Evolutionary conservation across 2,888 invertebrate genomes (phyloP).

Genomic region (Drosophila colorata): DNA sequence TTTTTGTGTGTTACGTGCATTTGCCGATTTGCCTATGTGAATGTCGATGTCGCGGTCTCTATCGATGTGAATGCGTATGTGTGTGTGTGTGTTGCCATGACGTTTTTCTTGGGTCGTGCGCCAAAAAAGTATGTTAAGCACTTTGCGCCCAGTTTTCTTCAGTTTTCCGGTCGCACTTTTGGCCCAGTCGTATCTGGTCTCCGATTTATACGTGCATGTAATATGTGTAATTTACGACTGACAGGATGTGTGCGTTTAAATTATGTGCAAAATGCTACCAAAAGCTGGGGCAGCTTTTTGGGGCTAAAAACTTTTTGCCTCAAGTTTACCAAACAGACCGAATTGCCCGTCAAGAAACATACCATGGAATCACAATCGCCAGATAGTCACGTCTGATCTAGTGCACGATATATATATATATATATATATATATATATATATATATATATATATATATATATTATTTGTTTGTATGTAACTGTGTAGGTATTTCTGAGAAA

Average conservation of each 20-base stretch:
- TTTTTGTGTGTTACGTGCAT: conserved; percentile 71
- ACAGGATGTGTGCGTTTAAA: conserved; percentile 75
- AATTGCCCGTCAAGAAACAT: conserved; percentile 3
- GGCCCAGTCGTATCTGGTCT: conserved; percentile 59
- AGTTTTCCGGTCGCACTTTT: conserved; percentile 50
- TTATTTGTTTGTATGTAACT: no score
- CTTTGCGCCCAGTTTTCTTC: conserved; percentile 67
- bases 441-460: not conserved
- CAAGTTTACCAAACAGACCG: conserved; percentile 34
- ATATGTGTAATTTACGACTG: conserved; percentile 79
- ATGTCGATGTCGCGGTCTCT: conserved; percentile 38
- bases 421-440: not conserved
- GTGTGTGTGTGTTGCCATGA: conserved; percentile 21
- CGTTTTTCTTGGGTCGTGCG: conserved; percentile 43
- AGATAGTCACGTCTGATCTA: conserved; percentile 52
- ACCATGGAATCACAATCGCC: conserved; percentile 27
- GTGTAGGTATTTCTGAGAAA: not conserved
- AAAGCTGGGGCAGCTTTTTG: conserved; percentile 44
- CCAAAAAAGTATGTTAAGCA: conserved; percentile 77
- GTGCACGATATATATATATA: conserved; percentile 9
- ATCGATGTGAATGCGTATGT: conserved; percentile 30
- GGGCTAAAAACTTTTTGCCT: conserved; percentile 42
- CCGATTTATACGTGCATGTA: conserved; percentile 80
- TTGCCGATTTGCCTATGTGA: conserved; percentile 62
- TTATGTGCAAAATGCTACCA: conserved; percentile 74